Evolutionary conservation across 2,797 vertebrate species (phyloP), one percentile per base, ranked within the genome.

Genomic region (Myotis vivesi): DNA sequence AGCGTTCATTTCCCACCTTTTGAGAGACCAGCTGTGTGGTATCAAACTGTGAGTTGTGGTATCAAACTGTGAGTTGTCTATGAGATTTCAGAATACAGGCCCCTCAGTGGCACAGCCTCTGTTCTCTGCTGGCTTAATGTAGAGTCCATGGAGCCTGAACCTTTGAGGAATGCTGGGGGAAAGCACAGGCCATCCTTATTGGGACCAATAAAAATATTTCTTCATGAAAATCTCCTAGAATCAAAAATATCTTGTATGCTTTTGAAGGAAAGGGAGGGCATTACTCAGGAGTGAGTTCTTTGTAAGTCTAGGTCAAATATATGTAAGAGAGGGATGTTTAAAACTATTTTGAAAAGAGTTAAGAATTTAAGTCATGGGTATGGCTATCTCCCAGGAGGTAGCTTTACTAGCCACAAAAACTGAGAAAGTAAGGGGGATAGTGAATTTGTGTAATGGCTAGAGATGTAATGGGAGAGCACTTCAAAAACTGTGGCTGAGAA

Each of bases 281-380:
- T 85, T 46, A 41, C 23, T 72, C 15, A 53, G 17, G 4, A n/a
- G 2, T 64, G 36, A 57, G 72, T 88, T 90, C 6, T 91, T 76
- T 71, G 5, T 79, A 30, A n/a, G 2, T 83, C 17, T 75, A 87
- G 36, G 19, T 91, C 44, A 95, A 93, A 73, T 73, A 81, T 41
- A 64, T 7, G 19, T 38, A 20, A 71, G 17, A 82, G n/a, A 79
- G 9, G n/a, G 23, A 79, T 36, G 8, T 46, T 94, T 76, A 82
- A 91, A 91, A 75, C 62, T 89, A 41, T 46, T 77, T 6, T 77
- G 22, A 82, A 76, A 87, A 82, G 41, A 93, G 79, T n/a, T n/a
- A 87, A 36, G 16, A 8, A 4, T 72, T 89, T 59, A 87, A 41
- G 3, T 57, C 25, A 53, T 19, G 36, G 25, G 3, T 25, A 4